Conservation (phyloP, 2,797 vertebrate species). For the Danio albolineatus region DNA sequence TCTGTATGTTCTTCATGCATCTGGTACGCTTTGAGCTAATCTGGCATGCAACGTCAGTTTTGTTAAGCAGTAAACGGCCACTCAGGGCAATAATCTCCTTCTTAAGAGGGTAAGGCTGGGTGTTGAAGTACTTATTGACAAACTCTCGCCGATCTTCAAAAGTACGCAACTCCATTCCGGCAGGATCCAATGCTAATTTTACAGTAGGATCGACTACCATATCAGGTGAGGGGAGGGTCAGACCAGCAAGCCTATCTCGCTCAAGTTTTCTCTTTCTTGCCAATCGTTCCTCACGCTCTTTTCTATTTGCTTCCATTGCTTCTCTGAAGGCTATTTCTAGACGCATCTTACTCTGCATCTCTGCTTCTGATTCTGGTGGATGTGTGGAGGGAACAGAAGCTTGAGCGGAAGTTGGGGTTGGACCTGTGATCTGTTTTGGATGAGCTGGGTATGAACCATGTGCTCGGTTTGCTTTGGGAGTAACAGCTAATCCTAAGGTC, state of each 20-base stretch:
- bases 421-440: constrained; percentile 30
- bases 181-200: constrained; percentile 85
- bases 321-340: constrained; percentile 77
- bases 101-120: constrained; percentile 88
- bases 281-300: constrained; percentile 80
- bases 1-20: constrained; percentile 89
- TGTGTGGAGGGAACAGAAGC: constrained; percentile 22
- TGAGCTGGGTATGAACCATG: constrained; percentile 32
- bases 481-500: constrained; percentile 43
- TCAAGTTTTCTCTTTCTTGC: constrained; percentile 80
- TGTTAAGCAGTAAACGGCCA: constrained; percentile 80
- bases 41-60: constrained; percentile 85
- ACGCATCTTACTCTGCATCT: constrained; percentile 74
- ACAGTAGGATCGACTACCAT: constrained; percentile 66
- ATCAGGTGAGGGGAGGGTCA: constrained; percentile 55
- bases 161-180: constrained; percentile 71
- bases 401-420: constrained; percentile 46
- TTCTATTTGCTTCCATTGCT: constrained; percentile 76
- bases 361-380: constrained; percentile 58
- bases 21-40: constrained; percentile 86
- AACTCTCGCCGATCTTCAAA: constrained; percentile 87
- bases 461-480: constrained; percentile 51
- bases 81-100: constrained; percentile 88
- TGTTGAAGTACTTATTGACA: constrained; percentile 90
- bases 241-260: constrained; percentile 62